Conservation (phyloP, 2,888 invertebrate species). For the Andricus curvator region DNA sequence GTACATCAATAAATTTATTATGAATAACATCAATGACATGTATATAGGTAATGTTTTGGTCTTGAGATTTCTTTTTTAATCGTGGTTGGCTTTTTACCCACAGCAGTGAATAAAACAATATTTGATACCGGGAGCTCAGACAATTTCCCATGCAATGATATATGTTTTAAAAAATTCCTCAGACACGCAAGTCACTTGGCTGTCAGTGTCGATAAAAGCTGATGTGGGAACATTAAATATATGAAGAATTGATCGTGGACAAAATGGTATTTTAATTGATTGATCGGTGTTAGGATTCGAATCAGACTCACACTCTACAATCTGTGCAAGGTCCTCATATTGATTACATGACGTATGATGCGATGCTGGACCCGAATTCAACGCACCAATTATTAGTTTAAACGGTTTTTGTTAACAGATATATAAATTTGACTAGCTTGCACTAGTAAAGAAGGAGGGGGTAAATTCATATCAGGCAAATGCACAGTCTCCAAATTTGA, state of each 20-base stretch:
- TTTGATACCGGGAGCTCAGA: conserved; percentile 48
- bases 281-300: too few species aligned
- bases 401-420: conserved; percentile 21
- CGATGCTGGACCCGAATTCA: conserved; percentile 44
- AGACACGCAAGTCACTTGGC: conserved; percentile 54
- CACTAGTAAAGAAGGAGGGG: neutral
- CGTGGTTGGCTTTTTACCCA: conserved; percentile 47
- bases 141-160: conserved; percentile 31
- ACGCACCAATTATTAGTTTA: conserved; percentile 48
- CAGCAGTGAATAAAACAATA: conserved; percentile 44
- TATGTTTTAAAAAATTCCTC: conserved; percentile 45
- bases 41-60: neutral
- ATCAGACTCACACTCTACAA: too few species aligned
- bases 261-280: conserved; percentile 5
- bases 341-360: conserved; percentile 40
- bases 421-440: neutral
- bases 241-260: conserved; percentile 43
- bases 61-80: conserved; percentile 45
- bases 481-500: neutral
- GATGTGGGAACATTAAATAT: conserved; percentile 36
- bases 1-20: too few species aligned
- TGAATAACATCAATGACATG: neutral
- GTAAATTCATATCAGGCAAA: neutral
- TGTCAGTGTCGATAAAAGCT: conserved; percentile 52
- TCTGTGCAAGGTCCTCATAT: conserved; percentile 40